These are phyloP conservation scores for Lutjanus campechanus DNA, from an alignment of 2,797 vertebrate genomes.

Conservation along the genomic window DNA sequence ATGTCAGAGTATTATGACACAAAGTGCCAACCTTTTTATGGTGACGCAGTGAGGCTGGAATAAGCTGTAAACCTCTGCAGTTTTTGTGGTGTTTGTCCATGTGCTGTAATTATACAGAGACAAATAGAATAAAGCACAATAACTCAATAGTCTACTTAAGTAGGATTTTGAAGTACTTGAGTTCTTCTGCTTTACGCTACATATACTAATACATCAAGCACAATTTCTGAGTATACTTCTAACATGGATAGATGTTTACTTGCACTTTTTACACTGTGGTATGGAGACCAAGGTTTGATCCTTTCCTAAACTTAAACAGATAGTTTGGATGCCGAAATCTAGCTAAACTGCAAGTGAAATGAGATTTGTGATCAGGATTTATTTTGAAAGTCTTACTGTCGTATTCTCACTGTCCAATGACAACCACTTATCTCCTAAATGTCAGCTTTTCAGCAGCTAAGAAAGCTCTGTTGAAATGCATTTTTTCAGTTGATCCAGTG, in stretches of 20 bases:
- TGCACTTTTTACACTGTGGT: neutral
- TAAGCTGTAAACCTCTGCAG: neutral
- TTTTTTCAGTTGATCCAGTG: no score
- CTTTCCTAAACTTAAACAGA: no score
- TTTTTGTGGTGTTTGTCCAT: neutral
- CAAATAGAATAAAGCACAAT: neutral
- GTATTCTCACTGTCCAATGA: no score
- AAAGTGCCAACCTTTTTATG: slow-evolving; percentile 20
- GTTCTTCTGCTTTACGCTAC: neutral
- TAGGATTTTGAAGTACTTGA: neutral
- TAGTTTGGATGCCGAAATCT: no score
- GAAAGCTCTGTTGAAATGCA: no score
- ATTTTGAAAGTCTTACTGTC: no score
- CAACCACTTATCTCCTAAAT: no score
- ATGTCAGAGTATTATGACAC: slow-evolving; percentile 25
- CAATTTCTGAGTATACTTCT: neutral
- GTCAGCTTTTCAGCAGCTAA: no score
- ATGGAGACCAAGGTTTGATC: neutral
- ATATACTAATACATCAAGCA: neutral
- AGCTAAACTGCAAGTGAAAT: no score
- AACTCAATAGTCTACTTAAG: neutral
- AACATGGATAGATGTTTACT: neutral
- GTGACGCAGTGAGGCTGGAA: slow-evolving; percentile 5
- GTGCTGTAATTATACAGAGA: neutral
- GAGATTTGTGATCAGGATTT: no score